A percentile compares a stretch with the other conserved stretches of the same genome.
These are phyloP conservation scores for Aegithalos caudatus DNA, from an alignment of 2,113 vertebrate species.

Conservation along the genomic window DNA sequence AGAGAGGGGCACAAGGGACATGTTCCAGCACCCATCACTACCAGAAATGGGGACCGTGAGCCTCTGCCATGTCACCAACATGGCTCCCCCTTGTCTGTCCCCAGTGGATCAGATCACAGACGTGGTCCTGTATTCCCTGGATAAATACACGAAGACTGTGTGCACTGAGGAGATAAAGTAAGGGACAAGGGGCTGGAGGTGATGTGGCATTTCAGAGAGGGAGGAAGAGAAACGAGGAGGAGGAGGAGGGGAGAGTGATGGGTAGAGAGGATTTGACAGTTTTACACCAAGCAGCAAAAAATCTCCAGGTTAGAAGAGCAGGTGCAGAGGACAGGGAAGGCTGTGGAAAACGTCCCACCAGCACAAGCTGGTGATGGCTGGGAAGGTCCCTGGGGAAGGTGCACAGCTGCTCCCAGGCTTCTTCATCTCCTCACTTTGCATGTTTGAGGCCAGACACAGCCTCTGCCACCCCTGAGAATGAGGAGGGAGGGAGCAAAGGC, in stretches of 20 bases:
- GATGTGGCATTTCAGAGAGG: accelerated
- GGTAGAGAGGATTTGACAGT: not conserved
- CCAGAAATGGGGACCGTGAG: accelerated
- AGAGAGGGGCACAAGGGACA: not conserved
- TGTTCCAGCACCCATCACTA: accelerated
- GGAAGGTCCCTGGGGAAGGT: not conserved
- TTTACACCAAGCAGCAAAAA: not conserved
- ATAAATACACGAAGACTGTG: conserved; percentile 84
- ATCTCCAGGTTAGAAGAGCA: not conserved
- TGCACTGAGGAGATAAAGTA: conserved; percentile 83
- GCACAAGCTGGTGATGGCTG: not conserved
- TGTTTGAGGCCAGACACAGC: not conserved
- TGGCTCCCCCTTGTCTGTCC: not conserved
- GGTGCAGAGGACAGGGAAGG: not conserved
- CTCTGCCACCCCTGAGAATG: accelerated
- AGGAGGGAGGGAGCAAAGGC: not conserved
- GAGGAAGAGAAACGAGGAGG: not conserved
- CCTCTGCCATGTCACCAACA: accelerated
- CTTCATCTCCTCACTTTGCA: not conserved
- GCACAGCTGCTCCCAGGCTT: not conserved
- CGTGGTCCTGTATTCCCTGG: conserved; percentile 87
- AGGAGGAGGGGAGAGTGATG: not conserved
- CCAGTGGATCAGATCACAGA: conserved; percentile 86
- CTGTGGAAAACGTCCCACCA: accelerated
- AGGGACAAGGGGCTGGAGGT: conserved; percentile 16